These are phyloP conservation scores for Drosophila melanosoma DNA, from an alignment of 2,888 invertebrate species.

Conservation along the genomic window DNA sequence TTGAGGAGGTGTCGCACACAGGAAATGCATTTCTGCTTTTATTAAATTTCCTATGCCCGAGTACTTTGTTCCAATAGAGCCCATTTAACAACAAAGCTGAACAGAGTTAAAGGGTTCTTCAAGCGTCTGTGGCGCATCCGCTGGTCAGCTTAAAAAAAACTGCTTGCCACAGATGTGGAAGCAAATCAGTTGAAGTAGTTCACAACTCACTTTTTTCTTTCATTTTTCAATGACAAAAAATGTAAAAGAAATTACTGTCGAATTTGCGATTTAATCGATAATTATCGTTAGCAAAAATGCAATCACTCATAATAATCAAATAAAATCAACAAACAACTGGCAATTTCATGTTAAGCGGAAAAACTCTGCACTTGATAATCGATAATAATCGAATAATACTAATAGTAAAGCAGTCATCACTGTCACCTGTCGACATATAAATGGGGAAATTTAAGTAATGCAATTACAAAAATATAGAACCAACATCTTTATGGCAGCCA, in stretches of 20 bases:
- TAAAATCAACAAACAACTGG: not conserved
- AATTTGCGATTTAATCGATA: not conserved
- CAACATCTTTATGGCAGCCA: too few species aligned
- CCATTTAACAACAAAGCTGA: constrained; percentile 10
- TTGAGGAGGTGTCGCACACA: constrained; percentile 12
- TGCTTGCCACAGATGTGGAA: not conserved
- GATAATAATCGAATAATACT: not conserved
- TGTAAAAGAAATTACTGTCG: not conserved
- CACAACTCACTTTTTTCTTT: not conserved
- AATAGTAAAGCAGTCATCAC: not conserved
- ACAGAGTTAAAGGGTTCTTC: constrained; percentile 40
- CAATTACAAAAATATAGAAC: not conserved
- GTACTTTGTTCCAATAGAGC: constrained; percentile 29
- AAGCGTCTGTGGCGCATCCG: constrained; percentile 55
- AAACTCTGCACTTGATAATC: not conserved
- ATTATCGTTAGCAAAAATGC: not conserved
- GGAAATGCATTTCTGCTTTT: constrained; percentile 63
- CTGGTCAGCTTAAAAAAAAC: constrained; percentile 10
- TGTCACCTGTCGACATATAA: not conserved
- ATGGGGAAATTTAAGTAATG: too few species aligned
- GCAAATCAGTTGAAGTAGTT: not conserved
- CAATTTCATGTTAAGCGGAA: not conserved
- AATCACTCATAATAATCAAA: not conserved
- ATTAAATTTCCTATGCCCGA: constrained; percentile 63
- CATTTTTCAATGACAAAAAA: not conserved